Conservation (phyloP, 2,113 vertebrate genomes). For the Pteruthius melanotis region DNA sequence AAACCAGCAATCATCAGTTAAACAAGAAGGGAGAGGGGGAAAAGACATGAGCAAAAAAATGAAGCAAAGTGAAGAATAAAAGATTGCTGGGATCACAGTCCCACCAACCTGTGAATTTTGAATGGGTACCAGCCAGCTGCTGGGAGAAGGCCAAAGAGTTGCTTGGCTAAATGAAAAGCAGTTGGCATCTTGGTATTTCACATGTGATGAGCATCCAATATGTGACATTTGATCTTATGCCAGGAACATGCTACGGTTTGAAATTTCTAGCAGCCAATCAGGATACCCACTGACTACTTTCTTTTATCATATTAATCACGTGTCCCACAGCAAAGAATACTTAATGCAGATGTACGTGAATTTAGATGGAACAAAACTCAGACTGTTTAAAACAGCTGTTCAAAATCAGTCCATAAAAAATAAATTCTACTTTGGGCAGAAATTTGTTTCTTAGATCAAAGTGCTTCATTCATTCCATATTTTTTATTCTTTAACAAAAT, state of each 20-base stretch:
- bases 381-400: not conserved
- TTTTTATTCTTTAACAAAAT: not conserved
- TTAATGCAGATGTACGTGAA: not conserved
- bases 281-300: not conserved
- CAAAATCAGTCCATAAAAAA: not conserved
- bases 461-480: not conserved
- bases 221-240: constrained; percentile 33
- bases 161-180: constrained; percentile 38
- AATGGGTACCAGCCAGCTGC: constrained; percentile 10
- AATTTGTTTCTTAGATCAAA: constrained; percentile 5
- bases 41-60: not conserved
- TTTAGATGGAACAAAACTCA: not conserved
- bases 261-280: not conserved
- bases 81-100: not conserved
- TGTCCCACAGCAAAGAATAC: not conserved
- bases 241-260: constrained; percentile 3
- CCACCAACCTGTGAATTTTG: constrained; percentile 14
- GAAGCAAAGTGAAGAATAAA: constrained; percentile 7
- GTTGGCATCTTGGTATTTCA: constrained; percentile 36
- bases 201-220: constrained; percentile 48
- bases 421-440: not conserved
- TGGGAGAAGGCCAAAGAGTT: constrained; percentile 16
- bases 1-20: not conserved
- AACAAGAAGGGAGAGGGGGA: not conserved
- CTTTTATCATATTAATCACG: constrained; percentile 21